Conservation (phyloP, 2,797 vertebrate genomes). For the Harpagifer antarcticus region DNA sequence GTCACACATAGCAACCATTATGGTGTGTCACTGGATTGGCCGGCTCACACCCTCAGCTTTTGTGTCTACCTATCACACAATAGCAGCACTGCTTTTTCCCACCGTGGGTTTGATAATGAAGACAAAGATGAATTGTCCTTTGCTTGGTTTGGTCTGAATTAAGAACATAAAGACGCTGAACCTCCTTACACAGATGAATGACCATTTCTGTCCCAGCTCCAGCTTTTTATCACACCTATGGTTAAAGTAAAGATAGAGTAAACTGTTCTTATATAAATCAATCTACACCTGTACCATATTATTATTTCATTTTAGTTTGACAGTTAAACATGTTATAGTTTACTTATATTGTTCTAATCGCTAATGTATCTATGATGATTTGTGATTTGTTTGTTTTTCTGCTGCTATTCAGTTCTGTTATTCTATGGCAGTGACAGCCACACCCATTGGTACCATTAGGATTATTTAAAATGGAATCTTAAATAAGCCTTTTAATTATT, state of each 20-base stretch:
- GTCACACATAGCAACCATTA: slow-evolving; percentile 64
- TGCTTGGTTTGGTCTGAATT: slow-evolving; percentile 44
- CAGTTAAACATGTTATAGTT: neutral
- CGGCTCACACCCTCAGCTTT: slow-evolving; percentile 79
- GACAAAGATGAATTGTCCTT: slow-evolving; percentile 74
- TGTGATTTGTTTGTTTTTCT: neutral
- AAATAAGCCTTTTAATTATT: neutral
- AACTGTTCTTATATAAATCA: slow-evolving; percentile 7
- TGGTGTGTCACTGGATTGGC: slow-evolving; percentile 66
- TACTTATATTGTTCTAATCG: neutral
- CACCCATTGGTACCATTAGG: neutral
- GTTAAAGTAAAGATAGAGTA: slow-evolving; percentile 2
- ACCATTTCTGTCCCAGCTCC: slow-evolving; percentile 24
- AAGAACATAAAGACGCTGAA: slow-evolving; percentile 47
- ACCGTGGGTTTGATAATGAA: slow-evolving; percentile 88
- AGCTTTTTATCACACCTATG: slow-evolving; percentile 9
- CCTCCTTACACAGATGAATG: slow-evolving; percentile 27
- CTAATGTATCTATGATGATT: neutral
- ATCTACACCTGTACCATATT: neutral
- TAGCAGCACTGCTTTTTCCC: slow-evolving; percentile 83
- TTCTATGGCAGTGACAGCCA: neutral
- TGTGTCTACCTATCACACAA: slow-evolving; percentile 83
- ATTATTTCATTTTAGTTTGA: neutral
- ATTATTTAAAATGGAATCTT: neutral
- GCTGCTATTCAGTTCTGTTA: neutral